These are phyloP conservation scores for Okapia johnstoni DNA, from an alignment of 2,113 vertebrate genomes.

Conservation along the genomic window DNA sequence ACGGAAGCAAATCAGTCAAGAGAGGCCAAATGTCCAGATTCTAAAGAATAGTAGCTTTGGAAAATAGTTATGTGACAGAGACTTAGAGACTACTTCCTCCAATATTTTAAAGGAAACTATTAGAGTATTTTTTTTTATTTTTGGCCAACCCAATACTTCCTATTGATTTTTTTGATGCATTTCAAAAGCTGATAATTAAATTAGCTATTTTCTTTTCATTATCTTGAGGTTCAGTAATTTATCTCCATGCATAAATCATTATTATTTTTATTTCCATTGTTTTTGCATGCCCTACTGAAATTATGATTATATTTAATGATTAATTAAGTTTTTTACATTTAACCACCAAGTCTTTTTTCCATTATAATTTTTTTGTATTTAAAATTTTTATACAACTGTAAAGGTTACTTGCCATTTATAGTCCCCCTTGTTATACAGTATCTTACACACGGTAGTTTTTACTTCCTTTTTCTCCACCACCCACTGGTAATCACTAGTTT, in stretches of 20 bases:
- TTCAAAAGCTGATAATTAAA: not conserved
- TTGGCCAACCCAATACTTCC: not conserved
- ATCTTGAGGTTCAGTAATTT: not conserved
- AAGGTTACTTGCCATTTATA: not conserved
- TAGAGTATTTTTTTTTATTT: not conserved
- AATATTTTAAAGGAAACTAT: conserved; percentile 35
- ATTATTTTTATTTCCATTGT: not conserved
- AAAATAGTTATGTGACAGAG: not conserved
- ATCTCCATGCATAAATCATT: not conserved
- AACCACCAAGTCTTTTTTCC: not conserved
- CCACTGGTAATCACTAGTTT: not conserved
- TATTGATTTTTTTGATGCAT: not conserved
- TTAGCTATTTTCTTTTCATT: not conserved
- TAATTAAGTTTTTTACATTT: not conserved
- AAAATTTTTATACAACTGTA: not conserved
- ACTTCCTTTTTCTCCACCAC: not conserved
- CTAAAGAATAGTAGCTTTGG: not conserved
- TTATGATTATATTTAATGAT: not conserved
- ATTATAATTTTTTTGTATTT: not conserved
- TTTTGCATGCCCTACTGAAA: not conserved
- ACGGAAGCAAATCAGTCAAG: not conserved
- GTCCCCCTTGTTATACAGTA: not conserved
- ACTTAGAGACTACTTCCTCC: not conserved
- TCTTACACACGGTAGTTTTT: not conserved
- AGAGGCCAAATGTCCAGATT: not conserved